phyloP scores from a whole-genome alignment of 2,113 vertebrate genomes.

The Nibea coibor region DNA sequence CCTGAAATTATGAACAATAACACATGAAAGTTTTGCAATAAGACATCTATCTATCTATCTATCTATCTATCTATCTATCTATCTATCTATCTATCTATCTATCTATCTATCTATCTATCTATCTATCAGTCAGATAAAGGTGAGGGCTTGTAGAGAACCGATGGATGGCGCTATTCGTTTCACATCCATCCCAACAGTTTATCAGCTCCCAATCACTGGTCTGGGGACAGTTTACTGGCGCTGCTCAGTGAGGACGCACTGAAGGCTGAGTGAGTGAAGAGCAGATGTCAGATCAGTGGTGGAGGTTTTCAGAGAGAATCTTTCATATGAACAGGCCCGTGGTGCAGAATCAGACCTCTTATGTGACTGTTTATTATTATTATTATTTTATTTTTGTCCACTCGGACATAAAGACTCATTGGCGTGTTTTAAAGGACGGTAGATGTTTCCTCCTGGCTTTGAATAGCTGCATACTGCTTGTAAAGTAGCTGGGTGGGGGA shows the following conservation, averaged over 20 bases:
- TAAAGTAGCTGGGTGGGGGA: slow-evolving; percentile 59
- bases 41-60: background rate
- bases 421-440: background rate
- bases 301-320: background rate
- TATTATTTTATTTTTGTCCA: no score
- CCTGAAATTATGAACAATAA: background rate
- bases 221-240: slow-evolving; percentile 26
- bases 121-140: background rate
- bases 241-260: background rate
- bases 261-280: background rate
- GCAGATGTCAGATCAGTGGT: slow-evolving; percentile 48
- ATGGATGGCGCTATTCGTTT: slow-evolving; percentile 56
- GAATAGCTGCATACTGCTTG: background rate
- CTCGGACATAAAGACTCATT: background rate
- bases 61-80: slow-evolving; percentile 3
- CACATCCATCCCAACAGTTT: background rate
- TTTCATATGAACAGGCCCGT: no score
- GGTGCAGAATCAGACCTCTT: background rate
- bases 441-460: background rate
- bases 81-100: slow-evolving; percentile 1
- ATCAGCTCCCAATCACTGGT: slow-evolving; percentile 47
- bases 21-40: background rate
- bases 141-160: background rate
- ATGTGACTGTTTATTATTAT: no score
- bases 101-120: background rate